These are phyloP conservation scores for Yasuhikotakia modesta DNA, from an alignment of 2,797 vertebrate species.

Conservation along the genomic window DNA sequence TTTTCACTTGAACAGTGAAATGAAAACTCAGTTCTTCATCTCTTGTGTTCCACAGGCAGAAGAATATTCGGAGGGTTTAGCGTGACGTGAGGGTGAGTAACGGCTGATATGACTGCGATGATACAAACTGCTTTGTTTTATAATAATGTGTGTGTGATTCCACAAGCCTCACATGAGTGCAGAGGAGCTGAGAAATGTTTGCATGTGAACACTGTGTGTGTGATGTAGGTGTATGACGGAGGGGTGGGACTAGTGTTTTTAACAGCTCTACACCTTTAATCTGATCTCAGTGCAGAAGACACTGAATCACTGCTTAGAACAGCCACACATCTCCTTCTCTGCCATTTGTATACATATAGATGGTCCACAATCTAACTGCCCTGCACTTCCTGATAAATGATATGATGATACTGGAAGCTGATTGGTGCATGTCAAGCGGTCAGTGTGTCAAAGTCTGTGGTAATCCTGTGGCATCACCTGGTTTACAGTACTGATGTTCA, in stretches of 20 bases:
- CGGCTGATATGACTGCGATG: background rate
- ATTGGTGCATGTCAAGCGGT: conserved; percentile 62
- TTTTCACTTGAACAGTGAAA: background rate
- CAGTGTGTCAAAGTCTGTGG: conserved; percentile 52
- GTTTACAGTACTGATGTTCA: background rate
- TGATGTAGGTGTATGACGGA: background rate
- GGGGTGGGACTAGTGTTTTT: conserved; percentile 57
- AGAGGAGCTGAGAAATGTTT: background rate
- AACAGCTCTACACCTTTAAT: too few species aligned
- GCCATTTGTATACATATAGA: background rate
- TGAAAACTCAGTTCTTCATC: background rate
- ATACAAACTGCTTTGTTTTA: background rate
- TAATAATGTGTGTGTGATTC: background rate
- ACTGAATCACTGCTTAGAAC: background rate
- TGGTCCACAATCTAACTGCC: background rate
- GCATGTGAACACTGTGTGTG: background rate
- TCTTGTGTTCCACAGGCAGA: background rate
- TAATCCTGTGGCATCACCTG: conserved; percentile 49
- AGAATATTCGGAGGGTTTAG: background rate
- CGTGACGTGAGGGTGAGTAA: background rate
- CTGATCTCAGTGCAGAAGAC: too few species aligned
- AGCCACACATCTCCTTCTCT: background rate
- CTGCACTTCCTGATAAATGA: background rate
- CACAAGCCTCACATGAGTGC: background rate
- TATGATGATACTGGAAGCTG: background rate